Conservation (phyloP, 2,888 invertebrate species). For the Drosophila yooni region DNA sequence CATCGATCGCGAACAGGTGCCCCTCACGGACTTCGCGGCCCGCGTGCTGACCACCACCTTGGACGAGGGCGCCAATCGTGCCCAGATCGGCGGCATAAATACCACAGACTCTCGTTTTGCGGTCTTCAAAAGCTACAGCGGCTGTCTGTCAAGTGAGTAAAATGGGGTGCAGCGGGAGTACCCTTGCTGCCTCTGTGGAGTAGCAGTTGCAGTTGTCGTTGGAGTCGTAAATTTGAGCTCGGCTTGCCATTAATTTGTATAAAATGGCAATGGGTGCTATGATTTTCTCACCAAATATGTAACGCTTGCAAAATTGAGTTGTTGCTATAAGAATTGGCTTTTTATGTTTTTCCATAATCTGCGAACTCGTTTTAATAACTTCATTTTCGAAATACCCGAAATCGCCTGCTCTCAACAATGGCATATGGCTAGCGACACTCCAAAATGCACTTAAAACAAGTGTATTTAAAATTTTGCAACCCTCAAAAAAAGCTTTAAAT, state of each 20-base stretch:
- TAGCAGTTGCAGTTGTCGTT: neutral
- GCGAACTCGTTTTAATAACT: no score
- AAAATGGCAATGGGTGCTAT: neutral
- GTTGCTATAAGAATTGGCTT: no score
- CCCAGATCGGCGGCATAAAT: constrained; percentile 94
- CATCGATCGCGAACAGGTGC: constrained; percentile 91
- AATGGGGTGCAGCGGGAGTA: neutral
- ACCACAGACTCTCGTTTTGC: constrained; percentile 93
- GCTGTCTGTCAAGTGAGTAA: constrained; percentile 94
- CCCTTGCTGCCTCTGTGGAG: constrained; percentile 7
- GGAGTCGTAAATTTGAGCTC: constrained; percentile 61
- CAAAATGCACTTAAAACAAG: neutral
- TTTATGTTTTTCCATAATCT: neutral
- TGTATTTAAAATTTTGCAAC: neutral
- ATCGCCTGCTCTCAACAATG: neutral
- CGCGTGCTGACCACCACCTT: constrained; percentile 89
- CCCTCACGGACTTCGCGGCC: constrained; percentile 89
- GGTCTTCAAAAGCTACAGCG: constrained; percentile 94
- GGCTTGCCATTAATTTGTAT: constrained; percentile 57
- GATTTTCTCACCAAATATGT: neutral
- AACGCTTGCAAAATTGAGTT: neutral
- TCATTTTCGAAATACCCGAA: neutral
- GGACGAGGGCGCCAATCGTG: constrained; percentile 91
- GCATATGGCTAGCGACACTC: neutral
- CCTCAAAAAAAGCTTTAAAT: neutral